phyloP scores from a whole-genome alignment of 2,888 invertebrate species.

The Elmis aenea region DNA sequence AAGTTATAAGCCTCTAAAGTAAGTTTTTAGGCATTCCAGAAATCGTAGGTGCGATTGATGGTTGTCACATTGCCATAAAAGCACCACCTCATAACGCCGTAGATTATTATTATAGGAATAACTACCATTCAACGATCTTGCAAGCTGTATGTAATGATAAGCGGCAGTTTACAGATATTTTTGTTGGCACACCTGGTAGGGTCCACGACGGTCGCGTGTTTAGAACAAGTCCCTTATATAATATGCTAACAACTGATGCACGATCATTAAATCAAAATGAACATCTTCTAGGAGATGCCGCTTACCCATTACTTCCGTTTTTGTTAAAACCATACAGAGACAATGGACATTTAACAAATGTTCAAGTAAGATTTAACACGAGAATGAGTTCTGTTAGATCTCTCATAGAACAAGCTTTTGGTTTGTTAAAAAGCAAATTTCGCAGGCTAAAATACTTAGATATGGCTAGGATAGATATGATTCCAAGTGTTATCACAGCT shows the following conservation, averaged over 20 bases:
- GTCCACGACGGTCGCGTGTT: conserved; percentile 18
- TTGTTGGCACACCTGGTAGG: conserved; percentile 12
- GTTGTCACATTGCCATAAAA: conserved; percentile 12
- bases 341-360: conserved; percentile 12
- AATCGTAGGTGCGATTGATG: too few relatives aligned
- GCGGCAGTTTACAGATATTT: conserved; percentile 3
- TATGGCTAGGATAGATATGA: too few relatives aligned
- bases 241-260: neutral
- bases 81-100: conserved; percentile 8
- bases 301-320: conserved; percentile 10
- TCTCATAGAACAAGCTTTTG: conserved; percentile 11
- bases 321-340: conserved; percentile 11
- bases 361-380: conserved; percentile 7
- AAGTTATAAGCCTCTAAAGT: too few relatives aligned
- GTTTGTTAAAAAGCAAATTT: conserved; percentile 9
- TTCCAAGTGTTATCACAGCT: too few relatives aligned
- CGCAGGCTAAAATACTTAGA: too few relatives aligned
- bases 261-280: conserved; percentile 1
- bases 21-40: too few relatives aligned
- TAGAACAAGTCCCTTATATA: too few relatives aligned
- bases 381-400: conserved; percentile 4
- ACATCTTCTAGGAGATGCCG: conserved; percentile 17
- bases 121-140: conserved; percentile 8
- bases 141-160: conserved; percentile 10
- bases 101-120: conserved; percentile 14